A percentile compares a stretch with the other conserved stretches of the same genome.
Conservation (phyloP, 2,113 vertebrate genomes). For the Pterocles burchelli region DNA sequence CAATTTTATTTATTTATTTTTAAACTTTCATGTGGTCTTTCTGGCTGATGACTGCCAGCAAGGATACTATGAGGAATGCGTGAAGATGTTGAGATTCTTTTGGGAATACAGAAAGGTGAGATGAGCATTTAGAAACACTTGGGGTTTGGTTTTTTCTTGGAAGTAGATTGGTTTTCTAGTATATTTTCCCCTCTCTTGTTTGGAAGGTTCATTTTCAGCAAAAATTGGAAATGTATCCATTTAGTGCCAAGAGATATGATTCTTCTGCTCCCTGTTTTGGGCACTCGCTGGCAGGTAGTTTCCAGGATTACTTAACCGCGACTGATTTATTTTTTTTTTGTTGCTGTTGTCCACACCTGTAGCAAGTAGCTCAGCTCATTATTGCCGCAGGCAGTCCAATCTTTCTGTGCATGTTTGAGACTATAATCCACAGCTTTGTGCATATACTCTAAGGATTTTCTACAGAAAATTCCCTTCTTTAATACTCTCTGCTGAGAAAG, state of each 20-base stretch:
- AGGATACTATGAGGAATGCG: background rate
- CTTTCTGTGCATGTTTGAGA: background rate
- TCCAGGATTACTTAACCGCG: background rate
- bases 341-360: background rate
- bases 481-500: background rate
- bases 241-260: background rate
- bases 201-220: background rate
- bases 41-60: background rate
- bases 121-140: background rate
- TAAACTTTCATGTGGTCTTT: background rate
- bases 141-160: background rate
- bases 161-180: background rate
- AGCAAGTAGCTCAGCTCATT: background rate
- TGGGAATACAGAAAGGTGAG: background rate
- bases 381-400: background rate
- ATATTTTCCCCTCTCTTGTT: background rate
- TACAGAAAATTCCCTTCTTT: background rate
- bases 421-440: background rate
- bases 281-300: background rate
- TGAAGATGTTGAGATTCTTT: background rate
- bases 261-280: background rate
- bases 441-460: background rate
- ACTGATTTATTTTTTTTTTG: background rate
- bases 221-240: background rate
- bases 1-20: background rate